A percentile compares a stretch with the other conserved stretches of the same genome.
These are phyloP conservation scores for Gallinago media DNA, from an alignment of 2,113 vertebrate genomes.

Conservation along the genomic window DNA sequence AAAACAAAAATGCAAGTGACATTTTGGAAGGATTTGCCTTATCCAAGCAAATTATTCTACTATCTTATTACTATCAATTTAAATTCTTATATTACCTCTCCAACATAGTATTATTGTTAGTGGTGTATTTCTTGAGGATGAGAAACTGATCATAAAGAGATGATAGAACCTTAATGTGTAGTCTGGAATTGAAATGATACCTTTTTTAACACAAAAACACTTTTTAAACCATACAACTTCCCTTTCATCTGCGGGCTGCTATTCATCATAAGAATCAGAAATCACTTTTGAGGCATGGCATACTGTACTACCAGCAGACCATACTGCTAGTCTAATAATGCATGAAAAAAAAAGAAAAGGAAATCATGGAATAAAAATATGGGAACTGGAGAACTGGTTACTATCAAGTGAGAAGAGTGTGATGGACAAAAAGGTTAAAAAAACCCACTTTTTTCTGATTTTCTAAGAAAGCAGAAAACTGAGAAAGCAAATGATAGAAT, in stretches of 20 bases:
- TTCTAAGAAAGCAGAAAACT: background rate
- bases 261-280: background rate
- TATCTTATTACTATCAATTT: background rate
- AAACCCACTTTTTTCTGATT: background rate
- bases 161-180: background rate
- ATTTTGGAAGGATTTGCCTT: background rate
- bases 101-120: background rate
- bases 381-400: background rate
- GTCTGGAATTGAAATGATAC: background rate
- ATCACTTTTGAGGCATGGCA: background rate
- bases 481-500: background rate
- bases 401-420: background rate
- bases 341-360: background rate
- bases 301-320: background rate
- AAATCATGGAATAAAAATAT: background rate
- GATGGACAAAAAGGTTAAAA: background rate
- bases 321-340: background rate
- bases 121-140: background rate
- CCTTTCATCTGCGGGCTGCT: background rate
- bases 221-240: background rate
- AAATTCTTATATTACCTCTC: background rate
- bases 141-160: background rate
- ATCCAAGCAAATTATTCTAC: background rate
- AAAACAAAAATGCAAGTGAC: background rate
- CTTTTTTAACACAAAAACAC: background rate